These are phyloP conservation scores for Antheraea mylitta DNA, from an alignment of 1,140 invertebrate species.

Conservation along the genomic window DNA sequence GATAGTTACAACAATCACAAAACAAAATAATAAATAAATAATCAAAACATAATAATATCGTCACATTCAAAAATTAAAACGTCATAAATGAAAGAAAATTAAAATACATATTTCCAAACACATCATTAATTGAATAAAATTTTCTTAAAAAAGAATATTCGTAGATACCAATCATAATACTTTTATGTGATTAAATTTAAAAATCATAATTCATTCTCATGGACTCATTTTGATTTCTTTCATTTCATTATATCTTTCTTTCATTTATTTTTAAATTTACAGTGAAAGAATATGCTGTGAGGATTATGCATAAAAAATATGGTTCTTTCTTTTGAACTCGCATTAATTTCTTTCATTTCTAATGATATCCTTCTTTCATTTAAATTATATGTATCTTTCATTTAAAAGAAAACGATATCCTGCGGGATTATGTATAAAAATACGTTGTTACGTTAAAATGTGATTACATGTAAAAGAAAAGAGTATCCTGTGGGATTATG, in stretches of 20 bases:
- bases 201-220: too few relatives aligned
- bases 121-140: too few relatives aligned
- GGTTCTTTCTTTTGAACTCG: background rate
- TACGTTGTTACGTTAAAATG: background rate
- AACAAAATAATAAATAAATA: conserved; percentile 1
- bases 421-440: background rate
- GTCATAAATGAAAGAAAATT: background rate
- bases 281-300: too few relatives aligned
- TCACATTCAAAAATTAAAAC: background rate
- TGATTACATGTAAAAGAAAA: too few relatives aligned
- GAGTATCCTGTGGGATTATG: too few relatives aligned
- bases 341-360: background rate
- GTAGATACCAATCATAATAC: background rate
- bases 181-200: background rate
- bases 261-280: too few relatives aligned
- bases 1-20: background rate
- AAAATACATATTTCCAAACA: background rate
- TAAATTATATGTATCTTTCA: background rate
- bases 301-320: too few relatives aligned
- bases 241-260: too few relatives aligned
- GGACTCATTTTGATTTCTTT: too few relatives aligned
- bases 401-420: background rate
- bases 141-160: background rate
- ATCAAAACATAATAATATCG: background rate
- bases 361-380: background rate